phyloP scores from a whole-genome alignment of 2,888 invertebrate genomes.

The Beris morrisii region DNA sequence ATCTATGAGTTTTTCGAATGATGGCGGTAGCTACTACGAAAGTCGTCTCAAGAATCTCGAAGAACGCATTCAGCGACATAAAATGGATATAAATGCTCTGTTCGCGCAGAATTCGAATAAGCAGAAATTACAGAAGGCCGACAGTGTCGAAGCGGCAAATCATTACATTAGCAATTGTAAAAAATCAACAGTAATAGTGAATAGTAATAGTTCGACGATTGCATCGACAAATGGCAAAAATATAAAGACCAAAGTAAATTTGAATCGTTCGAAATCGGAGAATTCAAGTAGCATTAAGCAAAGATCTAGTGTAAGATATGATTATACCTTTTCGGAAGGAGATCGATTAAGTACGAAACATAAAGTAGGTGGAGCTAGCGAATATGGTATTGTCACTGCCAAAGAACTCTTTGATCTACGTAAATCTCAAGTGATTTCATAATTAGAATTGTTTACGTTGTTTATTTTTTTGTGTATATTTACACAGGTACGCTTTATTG shows the following conservation, averaged over 20 bases:
- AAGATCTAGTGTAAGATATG: slow-evolving; percentile 20
- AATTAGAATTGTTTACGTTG: not conserved
- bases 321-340: slow-evolving; percentile 32
- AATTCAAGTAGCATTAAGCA: slow-evolving; percentile 24
- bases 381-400: slow-evolving; percentile 33
- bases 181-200: not conserved
- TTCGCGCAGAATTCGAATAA: slow-evolving; percentile 34
- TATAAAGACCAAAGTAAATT: slow-evolving; percentile 3
- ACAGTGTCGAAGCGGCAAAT: slow-evolving; percentile 1
- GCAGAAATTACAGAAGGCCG: slow-evolving; percentile 3
- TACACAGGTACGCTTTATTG: not conserved
- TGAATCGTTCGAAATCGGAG: slow-evolving; percentile 33
- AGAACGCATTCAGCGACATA: slow-evolving; percentile 48
- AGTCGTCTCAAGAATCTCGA: slow-evolving; percentile 45
- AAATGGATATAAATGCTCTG: slow-evolving; percentile 47
- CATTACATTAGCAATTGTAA: not conserved
- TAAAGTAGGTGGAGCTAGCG: slow-evolving; percentile 4
- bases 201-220: not conserved
- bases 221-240: slow-evolving; percentile 10
- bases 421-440: slow-evolving; percentile 32
- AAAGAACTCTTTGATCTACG: slow-evolving; percentile 35
- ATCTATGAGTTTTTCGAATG: slow-evolving; percentile 1
- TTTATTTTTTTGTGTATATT: slow-evolving; percentile 8
- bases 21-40: slow-evolving; percentile 44
- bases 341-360: slow-evolving; percentile 27